Conservation (phyloP, 2,888 invertebrate genomes). For the Drosophila ezoana region DNA sequence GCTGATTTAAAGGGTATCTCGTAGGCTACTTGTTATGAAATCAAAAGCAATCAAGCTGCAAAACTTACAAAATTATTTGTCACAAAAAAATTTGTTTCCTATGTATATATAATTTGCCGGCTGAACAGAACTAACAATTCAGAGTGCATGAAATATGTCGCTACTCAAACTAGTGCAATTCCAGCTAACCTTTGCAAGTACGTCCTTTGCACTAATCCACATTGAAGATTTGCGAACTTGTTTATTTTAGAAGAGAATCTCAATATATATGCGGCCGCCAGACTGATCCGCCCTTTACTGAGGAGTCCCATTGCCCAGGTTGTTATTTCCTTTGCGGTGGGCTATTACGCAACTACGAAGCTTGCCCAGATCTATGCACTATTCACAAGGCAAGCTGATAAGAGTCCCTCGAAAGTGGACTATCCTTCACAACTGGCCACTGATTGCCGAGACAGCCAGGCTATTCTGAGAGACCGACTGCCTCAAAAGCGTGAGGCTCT, state of each 20-base stretch:
- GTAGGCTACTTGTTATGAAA: not conserved
- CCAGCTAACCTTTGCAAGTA: conserved; percentile 38
- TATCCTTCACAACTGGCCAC: not conserved
- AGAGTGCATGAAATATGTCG: conserved; percentile 24
- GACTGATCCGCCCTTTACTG: conserved; percentile 40
- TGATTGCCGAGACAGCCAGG: not conserved
- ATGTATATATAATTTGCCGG: conserved; percentile 3
- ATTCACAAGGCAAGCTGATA: not conserved
- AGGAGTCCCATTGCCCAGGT: conserved; percentile 52
- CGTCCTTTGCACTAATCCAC: not conserved
- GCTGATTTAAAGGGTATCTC: too few species aligned
- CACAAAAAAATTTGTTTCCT: conserved; percentile 1
- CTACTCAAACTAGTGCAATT: conserved; percentile 15
- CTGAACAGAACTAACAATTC: not conserved
- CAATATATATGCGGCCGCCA: conserved; percentile 22
- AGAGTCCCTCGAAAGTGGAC: not conserved
- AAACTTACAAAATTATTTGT: conserved; percentile 32
- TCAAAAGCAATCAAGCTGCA: not conserved
- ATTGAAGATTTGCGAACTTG: fast-evolving
- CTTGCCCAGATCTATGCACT: conserved; percentile 30
- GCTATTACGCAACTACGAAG: conserved; percentile 65
- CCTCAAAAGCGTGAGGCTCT: not conserved
- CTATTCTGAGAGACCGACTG: not conserved
- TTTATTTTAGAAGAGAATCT: conserved; percentile 6
- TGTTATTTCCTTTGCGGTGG: conserved; percentile 57